Conservation (phyloP, 2,113 vertebrate species). For the Bufo bufo region DNA sequence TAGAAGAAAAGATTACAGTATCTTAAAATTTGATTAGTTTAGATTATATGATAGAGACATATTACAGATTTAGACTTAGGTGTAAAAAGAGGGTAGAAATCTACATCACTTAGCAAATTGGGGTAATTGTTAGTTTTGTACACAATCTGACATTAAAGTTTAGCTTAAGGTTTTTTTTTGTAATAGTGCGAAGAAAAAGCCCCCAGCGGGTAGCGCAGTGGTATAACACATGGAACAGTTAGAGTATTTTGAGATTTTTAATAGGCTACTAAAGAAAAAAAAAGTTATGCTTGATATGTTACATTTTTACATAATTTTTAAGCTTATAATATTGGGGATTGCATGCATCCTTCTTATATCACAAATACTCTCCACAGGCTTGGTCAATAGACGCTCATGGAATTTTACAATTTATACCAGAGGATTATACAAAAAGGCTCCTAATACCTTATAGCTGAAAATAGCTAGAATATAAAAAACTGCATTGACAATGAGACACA, state of each 20-base stretch:
- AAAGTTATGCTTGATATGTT: neutral
- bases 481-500: neutral
- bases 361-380: neutral
- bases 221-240: neutral
- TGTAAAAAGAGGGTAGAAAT: constrained; percentile 12
- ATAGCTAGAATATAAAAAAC: neutral
- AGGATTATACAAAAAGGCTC: neutral
- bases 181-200: neutral
- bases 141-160: constrained; percentile 6
- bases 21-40: constrained; percentile 39
- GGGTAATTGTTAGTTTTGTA: constrained; percentile 3
- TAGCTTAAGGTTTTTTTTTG: neutral
- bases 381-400: neutral
- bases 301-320: neutral
- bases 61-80: neutral
- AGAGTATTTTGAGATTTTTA: neutral
- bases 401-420: neutral
- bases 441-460: neutral
- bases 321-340: neutral
- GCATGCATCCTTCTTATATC: neutral
- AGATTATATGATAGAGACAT: constrained; percentile 26
- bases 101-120: constrained; percentile 21
- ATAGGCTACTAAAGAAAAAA: neutral
- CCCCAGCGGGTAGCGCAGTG: neutral
- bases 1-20: constrained; percentile 35